These are phyloP conservation scores for Microtus richardsoni DNA, from an alignment of 2,113 vertebrate genomes.

Conservation along the genomic window DNA sequence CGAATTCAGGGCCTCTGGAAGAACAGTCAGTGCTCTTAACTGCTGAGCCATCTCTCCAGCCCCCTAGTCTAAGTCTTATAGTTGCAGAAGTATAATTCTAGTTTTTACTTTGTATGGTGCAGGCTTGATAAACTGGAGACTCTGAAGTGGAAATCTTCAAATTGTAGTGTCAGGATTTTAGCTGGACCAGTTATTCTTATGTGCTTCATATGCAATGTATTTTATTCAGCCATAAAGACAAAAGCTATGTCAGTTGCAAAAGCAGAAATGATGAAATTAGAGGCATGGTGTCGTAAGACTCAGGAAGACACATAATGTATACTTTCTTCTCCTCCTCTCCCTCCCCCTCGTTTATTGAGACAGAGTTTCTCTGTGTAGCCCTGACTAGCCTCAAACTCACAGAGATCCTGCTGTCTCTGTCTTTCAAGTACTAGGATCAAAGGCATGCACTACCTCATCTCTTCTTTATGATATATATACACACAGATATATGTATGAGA, in stretches of 20 bases:
- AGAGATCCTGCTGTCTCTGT: not conserved
- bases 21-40: too few species aligned
- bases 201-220: constrained; percentile 34
- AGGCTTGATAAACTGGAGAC: constrained; percentile 43
- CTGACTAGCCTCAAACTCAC: not conserved
- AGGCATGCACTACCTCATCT: not conserved
- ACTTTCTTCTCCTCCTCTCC: not conserved
- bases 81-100: constrained; percentile 61
- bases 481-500: not conserved
- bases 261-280: not conserved
- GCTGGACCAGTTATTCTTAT: constrained; percentile 74
- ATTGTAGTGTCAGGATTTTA: constrained; percentile 70
- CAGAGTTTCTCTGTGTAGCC: not conserved
- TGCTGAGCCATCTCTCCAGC: too few species aligned
- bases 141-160: constrained; percentile 56
- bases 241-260: not conserved
- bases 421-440: not conserved
- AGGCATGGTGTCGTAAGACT: not conserved
- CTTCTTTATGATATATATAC: not conserved
- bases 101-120: constrained; percentile 77
- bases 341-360: not conserved
- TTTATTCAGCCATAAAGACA: not conserved
- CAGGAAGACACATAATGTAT: not conserved
- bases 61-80: constrained; percentile 36
- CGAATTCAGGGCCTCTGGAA: too few species aligned